Evolutionary conservation across 2,797 vertebrate species (phyloP), one percentile per base, ranked within the genome.

Genomic region (Oryzias sinensis): DNA sequence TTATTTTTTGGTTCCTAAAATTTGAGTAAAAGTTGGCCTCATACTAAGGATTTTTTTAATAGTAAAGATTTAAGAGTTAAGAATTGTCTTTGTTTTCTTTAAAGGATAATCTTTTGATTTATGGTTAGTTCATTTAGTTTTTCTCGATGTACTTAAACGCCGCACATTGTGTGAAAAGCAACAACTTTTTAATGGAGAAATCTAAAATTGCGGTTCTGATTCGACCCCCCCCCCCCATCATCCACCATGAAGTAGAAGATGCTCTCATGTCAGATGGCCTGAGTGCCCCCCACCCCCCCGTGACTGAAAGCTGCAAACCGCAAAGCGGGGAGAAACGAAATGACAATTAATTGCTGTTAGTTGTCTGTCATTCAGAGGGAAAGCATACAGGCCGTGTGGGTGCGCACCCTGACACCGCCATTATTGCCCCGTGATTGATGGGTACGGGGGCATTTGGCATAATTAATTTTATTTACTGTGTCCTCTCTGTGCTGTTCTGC

Each of bases 341-440:
- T 76, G 83, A 86, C 87, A 83, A 88, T 87, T 84, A 84, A 88
- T 88, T 79, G 81, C 70, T 86, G 82, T 88, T 81, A 77, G 79
- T 76, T 83, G 83, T 83, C 74, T 85, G 82, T 85, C 81, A 81
- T 1, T 65, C 70, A 65, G 72, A 85, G 81, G 29, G 76, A 76
- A 80, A 76, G 82, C 81, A 62, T 55, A 68, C 82, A 83, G 79
- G 77, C 81, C 76, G 84, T 76, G 78, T 78, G 81, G 81, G 68
- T 68, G 77, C 74, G 40, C 75, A 75, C 70, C 60, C 74, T 90
- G 89, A 91, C 85, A 83, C 76, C 68, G 70, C 64, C 84, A 86
- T 90, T 91, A 88, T 90, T 90, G 83, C 75, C 74, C 81, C 54
- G 63, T 90, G 91, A 93, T 89, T 89, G 89, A 90, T 91, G 87